A percentile compares a stretch with the other conserved stretches of the same genome.
phyloP scores from a whole-genome alignment of 2,888 invertebrate species.

The Metallyticus violacea region DNA sequence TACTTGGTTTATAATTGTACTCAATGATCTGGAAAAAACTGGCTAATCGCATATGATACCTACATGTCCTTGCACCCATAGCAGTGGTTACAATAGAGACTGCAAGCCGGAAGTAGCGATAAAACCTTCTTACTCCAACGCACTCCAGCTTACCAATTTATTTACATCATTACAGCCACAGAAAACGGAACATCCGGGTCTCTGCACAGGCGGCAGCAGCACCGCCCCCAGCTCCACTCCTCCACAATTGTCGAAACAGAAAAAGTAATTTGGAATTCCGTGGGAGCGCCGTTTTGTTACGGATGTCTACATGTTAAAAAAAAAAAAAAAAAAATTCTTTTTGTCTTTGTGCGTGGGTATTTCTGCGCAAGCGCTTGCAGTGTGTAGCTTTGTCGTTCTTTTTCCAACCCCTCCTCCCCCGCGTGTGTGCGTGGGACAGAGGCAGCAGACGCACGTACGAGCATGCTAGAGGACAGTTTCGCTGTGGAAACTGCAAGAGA shows the following conservation, averaged over 20 bases:
- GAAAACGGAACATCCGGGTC: background rate
- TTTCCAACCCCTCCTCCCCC: conserved; percentile 23
- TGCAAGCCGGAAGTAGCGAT: background rate
- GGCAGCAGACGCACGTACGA: background rate
- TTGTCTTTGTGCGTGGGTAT: conserved; percentile 10
- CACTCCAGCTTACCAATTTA: background rate
- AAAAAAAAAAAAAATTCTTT: conserved; percentile 24
- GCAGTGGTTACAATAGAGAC: background rate
- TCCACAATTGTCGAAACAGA: conserved; percentile 29
- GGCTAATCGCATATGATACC: no score
- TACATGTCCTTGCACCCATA: background rate
- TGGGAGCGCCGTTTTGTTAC: conserved; percentile 30
- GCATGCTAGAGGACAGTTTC: background rate
- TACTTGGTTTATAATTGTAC: no score
- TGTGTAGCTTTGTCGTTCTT: conserved; percentile 6
- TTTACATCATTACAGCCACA: background rate
- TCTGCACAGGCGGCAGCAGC: background rate
- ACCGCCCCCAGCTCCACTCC: background rate
- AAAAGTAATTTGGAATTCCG: conserved; percentile 34
- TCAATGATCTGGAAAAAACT: no score
- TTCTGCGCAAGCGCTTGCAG: background rate
- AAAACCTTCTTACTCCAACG: background rate
- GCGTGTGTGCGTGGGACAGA: background rate
- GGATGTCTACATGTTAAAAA: conserved; percentile 31
- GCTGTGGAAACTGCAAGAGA: conserved; percentile 5